Evolutionary conservation across 2,797 vertebrate species (phyloP), one percentile per base, ranked within the genome.

Genomic region (Macroramphosus scolopax): DNA sequence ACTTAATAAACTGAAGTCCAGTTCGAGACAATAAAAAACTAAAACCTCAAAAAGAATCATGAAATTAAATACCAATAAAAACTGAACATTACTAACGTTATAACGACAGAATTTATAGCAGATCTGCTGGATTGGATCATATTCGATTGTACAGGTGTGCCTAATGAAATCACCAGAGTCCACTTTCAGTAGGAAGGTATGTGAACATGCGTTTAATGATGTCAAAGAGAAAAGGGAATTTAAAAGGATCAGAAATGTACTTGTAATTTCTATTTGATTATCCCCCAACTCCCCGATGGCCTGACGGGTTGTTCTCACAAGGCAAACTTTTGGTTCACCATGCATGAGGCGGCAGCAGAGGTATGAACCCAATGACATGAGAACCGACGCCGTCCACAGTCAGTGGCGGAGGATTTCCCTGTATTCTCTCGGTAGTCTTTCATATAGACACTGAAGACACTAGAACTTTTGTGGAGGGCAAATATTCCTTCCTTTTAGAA

Each of bases 321-420:
- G 83, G 83, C 85, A 89, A 88, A 89, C 83, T 51, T 77, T 61
- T 36, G 42, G 62, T 63, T 68, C 74, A 75, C 85, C 75, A 7
- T 68, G 78, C 71, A 49, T 49, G 41, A 78, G 82, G 81, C 54
- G 63, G 68, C 84, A 87, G 84, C 82, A 88, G 85, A 76, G 77
- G 77, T 79, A 72, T 55, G 41, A 71, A 68, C 79, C 64, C 48
- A 69, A 29, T 34, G 17, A 37, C 79, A 76, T 57, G 68, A 86
- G 77, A 88, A 89, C 88, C 75, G 77, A 85, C 11, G 75, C 72
- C 62, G 38, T 53, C 46, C 42, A 42, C n/a, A 6, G 54, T 44
- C 60, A 63, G 17, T 36, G 43, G 36, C 36, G 15, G 55, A 26
- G 46, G 18, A 39, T 15, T 45, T 22, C 3, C 32, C 29, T 10